Percentiles rank a stretch among this genome's conserved stretches.
phyloP scores from a whole-genome alignment of 2,113 vertebrate species.

The Scartelaos histophorus region DNA sequence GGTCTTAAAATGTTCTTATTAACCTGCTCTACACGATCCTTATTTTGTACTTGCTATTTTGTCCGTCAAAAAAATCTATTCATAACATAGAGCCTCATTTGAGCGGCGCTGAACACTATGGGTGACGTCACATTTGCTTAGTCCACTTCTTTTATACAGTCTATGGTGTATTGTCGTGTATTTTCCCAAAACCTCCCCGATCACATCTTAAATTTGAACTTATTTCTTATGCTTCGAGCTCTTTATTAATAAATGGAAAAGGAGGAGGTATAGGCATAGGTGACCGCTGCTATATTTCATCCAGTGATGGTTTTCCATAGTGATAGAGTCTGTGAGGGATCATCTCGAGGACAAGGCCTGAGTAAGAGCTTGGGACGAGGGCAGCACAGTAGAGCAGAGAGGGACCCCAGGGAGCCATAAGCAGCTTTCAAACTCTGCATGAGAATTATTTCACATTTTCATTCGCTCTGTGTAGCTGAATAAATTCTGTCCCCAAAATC shows the following conservation, averaged over 20 bases:
- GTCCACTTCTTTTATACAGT: too few species aligned
- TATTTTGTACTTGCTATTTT: too few species aligned
- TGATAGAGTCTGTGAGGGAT: conserved; percentile 20
- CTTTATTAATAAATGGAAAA: conserved; percentile 20
- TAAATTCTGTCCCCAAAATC: conserved; percentile 8
- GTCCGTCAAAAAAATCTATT: too few species aligned
- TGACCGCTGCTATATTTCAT: conserved; percentile 4
- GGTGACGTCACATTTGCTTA: too few species aligned
- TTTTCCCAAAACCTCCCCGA: too few species aligned
- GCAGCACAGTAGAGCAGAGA: conserved; percentile 10
- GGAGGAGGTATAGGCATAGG: conserved; percentile 10
- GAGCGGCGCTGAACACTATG: too few species aligned
- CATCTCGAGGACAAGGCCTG: conserved; percentile 36
- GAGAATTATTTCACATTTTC: conserved; percentile 16
- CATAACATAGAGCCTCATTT: too few species aligned
- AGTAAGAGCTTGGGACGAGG: conserved; percentile 20
- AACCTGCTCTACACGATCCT: too few species aligned
- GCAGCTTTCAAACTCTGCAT: conserved; percentile 43
- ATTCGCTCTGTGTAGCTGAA: conserved; percentile 16
- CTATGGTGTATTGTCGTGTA: too few species aligned
- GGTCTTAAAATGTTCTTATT: too few species aligned
- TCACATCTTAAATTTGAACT: neutral
- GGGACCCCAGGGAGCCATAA: conserved; percentile 40
- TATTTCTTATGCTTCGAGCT: neutral
- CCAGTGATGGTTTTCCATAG: conserved; percentile 26